Percentiles rank a stretch among this genome's conserved stretches.
Evolutionary conservation across 2,113 vertebrate species (phyloP).

Genomic region (Oncorhynchus kisutch): DNA sequence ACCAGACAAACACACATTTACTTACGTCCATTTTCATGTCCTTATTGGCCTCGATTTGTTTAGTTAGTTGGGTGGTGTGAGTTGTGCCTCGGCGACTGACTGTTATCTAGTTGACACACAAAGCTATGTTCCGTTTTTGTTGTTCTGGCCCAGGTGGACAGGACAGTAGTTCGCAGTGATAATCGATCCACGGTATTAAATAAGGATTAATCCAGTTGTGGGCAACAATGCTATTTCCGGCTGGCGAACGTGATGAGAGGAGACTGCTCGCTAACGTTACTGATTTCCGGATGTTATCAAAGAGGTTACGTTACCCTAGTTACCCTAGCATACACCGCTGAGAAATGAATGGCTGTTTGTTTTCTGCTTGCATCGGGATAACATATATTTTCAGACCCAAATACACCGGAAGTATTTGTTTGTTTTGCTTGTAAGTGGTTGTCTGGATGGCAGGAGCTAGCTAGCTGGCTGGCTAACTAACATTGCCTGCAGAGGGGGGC

Average conservation of each 20-base stretch:
- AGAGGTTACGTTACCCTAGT: not conserved
- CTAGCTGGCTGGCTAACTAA: not conserved
- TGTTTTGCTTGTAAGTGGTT: not conserved
- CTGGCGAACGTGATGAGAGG: conserved; percentile 31
- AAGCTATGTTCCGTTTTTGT: not conserved
- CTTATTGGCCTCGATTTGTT: not conserved
- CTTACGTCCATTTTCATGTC: not conserved
- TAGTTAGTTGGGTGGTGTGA: not conserved
- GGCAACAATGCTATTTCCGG: conserved; percentile 52
- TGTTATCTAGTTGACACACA: too few relatives aligned
- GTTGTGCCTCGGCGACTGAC: conserved; percentile 3
- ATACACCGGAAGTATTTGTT: not conserved
- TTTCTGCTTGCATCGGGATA: not conserved
- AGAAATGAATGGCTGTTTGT: not conserved
- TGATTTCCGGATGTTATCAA: conserved; percentile 67
- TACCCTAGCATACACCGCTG: not conserved
- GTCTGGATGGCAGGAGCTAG: not conserved
- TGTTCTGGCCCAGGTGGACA: conserved; percentile 55
- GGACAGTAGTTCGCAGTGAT: conserved; percentile 45
- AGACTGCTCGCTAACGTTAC: conserved; percentile 8
- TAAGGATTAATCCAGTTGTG: conserved; percentile 54
- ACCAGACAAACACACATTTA: not conserved
- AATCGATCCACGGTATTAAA: conserved; percentile 53
- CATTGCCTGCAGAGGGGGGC: not conserved
- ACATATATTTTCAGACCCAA: not conserved